Evolutionary conservation across 2,113 vertebrate genomes (phyloP), one percentile per base, ranked within the genome.

Genomic region (Periophthalmus modestus): DNA sequence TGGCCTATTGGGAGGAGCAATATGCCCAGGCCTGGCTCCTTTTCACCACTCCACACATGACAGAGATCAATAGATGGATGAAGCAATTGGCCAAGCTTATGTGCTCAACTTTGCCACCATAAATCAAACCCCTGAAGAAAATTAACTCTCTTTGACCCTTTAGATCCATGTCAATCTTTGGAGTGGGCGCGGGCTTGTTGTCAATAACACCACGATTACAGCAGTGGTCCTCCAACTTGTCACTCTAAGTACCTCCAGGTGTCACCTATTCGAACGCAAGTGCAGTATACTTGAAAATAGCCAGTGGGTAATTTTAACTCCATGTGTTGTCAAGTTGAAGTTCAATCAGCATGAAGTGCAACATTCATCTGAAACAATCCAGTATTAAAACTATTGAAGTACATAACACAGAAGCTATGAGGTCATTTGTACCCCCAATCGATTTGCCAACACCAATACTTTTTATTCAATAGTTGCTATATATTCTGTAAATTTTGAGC

Each of bases 31-130:
- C 34, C 36, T 76, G 75, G 74, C 77, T 78, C 36, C 57, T 77
- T 50, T 82, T 68, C 11, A 65, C 77, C 78, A 72, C 84, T 77
- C 65, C 57, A 69, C 33, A 75, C 71, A 84, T 73, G 69, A 86
- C 70, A 75, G 11, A 46, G 75, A 90, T 90, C 87, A 86, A 84
- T 89, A 81, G 71, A 79, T 78, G 84, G 71, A 86, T 78, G 66
- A 78, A 85, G 71, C 81, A 76, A 81, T 79, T 78, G 67, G 55
- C 43, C 21, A 28, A 13, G 23, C 57, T 59, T 59, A 59, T 59
- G 81, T 69, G 73, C 71, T 78, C 34, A 83, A 68, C 14, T 75
- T 67, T 62, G 75, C 69, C 58, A 59, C 7, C 72, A 65, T 71
- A 69, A 83, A 82, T 83, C 79, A 82, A 81, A 50, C n/a, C 48